Conservation (phyloP, 2,888 invertebrate species). For the Anarsia innoxiella region DNA sequence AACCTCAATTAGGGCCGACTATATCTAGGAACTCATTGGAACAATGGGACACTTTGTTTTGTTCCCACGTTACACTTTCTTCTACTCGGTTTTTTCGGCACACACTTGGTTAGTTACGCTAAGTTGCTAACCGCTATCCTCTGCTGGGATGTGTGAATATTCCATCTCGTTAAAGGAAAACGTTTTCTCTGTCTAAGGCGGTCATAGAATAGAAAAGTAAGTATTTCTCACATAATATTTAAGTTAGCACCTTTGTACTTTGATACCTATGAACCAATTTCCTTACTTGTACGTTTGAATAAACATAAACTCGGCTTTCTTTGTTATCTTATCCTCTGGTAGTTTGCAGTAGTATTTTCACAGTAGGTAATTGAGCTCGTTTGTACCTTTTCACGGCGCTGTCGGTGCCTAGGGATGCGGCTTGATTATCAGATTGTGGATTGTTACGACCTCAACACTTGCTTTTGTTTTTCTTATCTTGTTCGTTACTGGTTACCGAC, state of each 20-base stretch:
- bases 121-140: no score
- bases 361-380: slow-evolving; percentile 26
- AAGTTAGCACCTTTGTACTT: no score
- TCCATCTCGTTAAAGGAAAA: no score
- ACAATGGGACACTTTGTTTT: slow-evolving; percentile 14
- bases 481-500: slow-evolving; percentile 7
- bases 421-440: slow-evolving; percentile 25
- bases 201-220: no score
- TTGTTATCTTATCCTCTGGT: no score
- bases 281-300: no score
- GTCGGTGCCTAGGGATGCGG: slow-evolving; percentile 25
- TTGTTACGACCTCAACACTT: slow-evolving; percentile 19
- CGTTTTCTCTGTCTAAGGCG: no score
- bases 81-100: slow-evolving; percentile 2
- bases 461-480: slow-evolving; percentile 16
- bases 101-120: slow-evolving; percentile 4
- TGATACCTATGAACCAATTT: no score
- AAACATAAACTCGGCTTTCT: no score
- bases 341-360: neutral
- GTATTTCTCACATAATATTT: no score
- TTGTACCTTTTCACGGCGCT: slow-evolving; percentile 23
- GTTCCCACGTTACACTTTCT: slow-evolving; percentile 10
- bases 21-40: slow-evolving; percentile 15
- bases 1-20: slow-evolving; percentile 43
- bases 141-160: no score